These are phyloP conservation scores for Agrilus cyanescens DNA, from an alignment of 2,888 invertebrate species.

Conservation along the genomic window DNA sequence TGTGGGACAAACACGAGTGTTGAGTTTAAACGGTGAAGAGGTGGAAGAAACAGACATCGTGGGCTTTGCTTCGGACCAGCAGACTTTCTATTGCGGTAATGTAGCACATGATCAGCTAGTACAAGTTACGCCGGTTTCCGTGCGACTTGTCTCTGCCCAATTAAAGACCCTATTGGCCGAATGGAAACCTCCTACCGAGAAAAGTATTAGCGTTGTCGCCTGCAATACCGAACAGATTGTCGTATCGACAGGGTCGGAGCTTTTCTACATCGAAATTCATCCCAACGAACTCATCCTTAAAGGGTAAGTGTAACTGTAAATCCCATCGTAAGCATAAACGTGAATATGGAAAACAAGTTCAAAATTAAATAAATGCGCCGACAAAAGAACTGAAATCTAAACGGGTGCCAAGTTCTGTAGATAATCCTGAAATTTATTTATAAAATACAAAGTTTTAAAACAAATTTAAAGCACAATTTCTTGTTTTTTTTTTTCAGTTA, in stretches of 20 bases:
- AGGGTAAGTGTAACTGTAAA: too few relatives aligned
- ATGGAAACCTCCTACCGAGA: slow-evolving; percentile 59
- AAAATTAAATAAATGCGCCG: too few relatives aligned
- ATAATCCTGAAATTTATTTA: too few relatives aligned
- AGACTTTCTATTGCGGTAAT: slow-evolving; percentile 91
- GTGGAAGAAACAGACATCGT: slow-evolving; percentile 93
- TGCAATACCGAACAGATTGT: slow-evolving; percentile 67
- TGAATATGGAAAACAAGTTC: too few relatives aligned
- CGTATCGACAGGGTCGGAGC: slow-evolving; percentile 75
- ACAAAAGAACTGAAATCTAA: too few relatives aligned
- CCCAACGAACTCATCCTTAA: slow-evolving; percentile 51
- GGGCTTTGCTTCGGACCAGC: slow-evolving; percentile 83
- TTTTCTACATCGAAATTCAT: slow-evolving; percentile 70
- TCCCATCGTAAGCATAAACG: neutral
- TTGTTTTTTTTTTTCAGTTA: too few relatives aligned
- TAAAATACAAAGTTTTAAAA: too few relatives aligned
- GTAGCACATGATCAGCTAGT: slow-evolving; percentile 69
- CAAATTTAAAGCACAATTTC: too few relatives aligned
- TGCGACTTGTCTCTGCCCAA: slow-evolving; percentile 57
- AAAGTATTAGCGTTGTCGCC: slow-evolving; percentile 79
- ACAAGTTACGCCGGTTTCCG: slow-evolving; percentile 55
- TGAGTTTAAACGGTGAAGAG: slow-evolving; percentile 87
- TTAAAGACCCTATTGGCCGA: slow-evolving; percentile 54
- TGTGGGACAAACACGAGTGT: slow-evolving; percentile 90
- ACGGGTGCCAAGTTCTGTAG: too few relatives aligned